A percentile compares a stretch with the other conserved stretches of the same genome.
Conservation (phyloP, 2,797 vertebrate species). For the Pelobates cultripes region DNA sequence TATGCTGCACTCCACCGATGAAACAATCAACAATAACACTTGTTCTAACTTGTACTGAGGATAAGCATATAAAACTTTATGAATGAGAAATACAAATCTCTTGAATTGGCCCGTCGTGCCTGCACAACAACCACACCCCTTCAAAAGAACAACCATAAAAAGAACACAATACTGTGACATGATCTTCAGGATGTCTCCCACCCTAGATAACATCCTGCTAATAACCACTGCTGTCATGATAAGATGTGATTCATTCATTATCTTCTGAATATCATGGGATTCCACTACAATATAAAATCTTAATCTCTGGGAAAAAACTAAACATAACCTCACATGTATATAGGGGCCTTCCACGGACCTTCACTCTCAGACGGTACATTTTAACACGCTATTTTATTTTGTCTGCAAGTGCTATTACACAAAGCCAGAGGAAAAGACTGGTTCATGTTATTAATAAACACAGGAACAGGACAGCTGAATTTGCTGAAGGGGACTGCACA, state of each 20-base stretch:
- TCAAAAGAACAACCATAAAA: conserved; percentile 6
- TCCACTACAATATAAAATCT: neutral
- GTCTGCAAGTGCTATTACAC: neutral
- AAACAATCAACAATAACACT: too few species aligned
- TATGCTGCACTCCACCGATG: too few species aligned
- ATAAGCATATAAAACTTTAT: neutral
- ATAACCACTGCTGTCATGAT: neutral
- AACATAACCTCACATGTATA: neutral
- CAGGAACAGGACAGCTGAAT: too few species aligned
- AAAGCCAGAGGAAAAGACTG: neutral
- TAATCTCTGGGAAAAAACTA: neutral
- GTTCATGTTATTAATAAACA: too few species aligned
- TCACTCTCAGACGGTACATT: neutral
- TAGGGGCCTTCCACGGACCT: neutral
- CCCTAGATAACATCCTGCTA: conserved; percentile 7
- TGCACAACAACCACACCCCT: conserved; percentile 1
- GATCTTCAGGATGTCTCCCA: conserved; percentile 8
- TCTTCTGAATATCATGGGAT: neutral
- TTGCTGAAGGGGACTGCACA: too few species aligned
- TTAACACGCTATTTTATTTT: neutral
- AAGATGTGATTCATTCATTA: conserved; percentile 3
- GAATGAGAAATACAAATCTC: conserved; percentile 3
- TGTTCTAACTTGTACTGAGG: neutral
- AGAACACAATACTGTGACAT: conserved; percentile 11
- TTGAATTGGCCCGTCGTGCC: neutral